These are phyloP conservation scores for Nannobrachium achirus DNA, from an alignment of 2,113 vertebrate species.

Conservation along the genomic window DNA sequence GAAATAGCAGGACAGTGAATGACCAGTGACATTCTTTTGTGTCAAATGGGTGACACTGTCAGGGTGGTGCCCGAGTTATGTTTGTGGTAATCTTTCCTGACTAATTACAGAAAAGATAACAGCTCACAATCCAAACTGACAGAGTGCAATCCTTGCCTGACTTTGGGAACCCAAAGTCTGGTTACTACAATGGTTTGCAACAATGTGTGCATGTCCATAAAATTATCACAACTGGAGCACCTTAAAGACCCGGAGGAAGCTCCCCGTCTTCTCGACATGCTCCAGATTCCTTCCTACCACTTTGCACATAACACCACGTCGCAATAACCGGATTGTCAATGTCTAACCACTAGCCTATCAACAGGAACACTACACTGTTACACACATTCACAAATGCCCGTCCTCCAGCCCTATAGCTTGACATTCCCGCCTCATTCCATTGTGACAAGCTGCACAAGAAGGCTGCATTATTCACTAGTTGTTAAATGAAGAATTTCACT, in stretches of 20 bases:
- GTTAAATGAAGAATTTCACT: conserved; percentile 41
- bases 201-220: not conserved
- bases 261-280: conserved; percentile 28
- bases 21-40: too few species aligned
- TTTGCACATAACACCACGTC: conserved; percentile 17
- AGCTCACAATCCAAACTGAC: too few species aligned
- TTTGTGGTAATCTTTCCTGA: too few species aligned
- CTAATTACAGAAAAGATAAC: too few species aligned
- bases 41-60: too few species aligned
- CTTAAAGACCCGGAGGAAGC: not conserved
- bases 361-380: conserved; percentile 16
- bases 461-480: not conserved
- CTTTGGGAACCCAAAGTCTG: too few species aligned
- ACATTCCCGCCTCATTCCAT: not conserved
- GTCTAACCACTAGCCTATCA: conserved; percentile 4
- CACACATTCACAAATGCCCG: not conserved
- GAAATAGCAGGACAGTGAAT: too few species aligned
- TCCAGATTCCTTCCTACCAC: conserved; percentile 26
- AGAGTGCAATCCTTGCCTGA: not conserved
- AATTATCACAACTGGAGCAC: not conserved
- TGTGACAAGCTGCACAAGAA: not conserved
- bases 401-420: too few species aligned
- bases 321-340: conserved; percentile 39
- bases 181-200: not conserved
- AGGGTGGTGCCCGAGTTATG: too few species aligned